Percentiles rank a stretch among this genome's conserved stretches.
These are phyloP conservation scores for Archocentrus centrarchus DNA, from an alignment of 2,113 vertebrate species.

Conservation along the genomic window DNA sequence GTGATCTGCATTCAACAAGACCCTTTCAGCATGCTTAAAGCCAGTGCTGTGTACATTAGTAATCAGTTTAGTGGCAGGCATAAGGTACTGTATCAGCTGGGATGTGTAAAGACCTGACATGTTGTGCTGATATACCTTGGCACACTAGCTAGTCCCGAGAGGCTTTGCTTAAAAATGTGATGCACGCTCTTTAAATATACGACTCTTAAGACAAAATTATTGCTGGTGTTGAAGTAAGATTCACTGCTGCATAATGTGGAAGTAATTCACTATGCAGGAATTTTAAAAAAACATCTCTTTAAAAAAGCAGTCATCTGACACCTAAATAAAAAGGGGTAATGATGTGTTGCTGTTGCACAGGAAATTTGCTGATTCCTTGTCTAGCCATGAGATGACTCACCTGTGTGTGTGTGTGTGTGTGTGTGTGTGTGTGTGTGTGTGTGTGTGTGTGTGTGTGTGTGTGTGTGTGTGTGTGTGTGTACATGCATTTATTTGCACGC, in stretches of 20 bases:
- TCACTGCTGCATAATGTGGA: slow-evolving; percentile 21
- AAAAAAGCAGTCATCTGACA: slow-evolving; percentile 33
- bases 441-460: not conserved
- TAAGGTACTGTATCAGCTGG: slow-evolving; percentile 53
- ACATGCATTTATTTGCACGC: not conserved
- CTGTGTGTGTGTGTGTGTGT: not conserved
- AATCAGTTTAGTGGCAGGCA: slow-evolving; percentile 52
- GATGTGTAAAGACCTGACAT: slow-evolving; percentile 46
- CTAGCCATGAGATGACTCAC: slow-evolving; percentile 29
- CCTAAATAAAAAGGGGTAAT: slow-evolving; percentile 37
- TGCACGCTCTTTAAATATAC: slow-evolving; percentile 32
- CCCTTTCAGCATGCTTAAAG: slow-evolving; percentile 21
- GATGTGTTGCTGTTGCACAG: slow-evolving; percentile 37
- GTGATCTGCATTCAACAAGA: slow-evolving; percentile 40
- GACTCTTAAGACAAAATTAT: slow-evolving; percentile 44
- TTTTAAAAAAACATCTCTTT: slow-evolving; percentile 37
- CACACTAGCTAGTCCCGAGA: slow-evolving; percentile 22
- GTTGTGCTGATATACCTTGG: slow-evolving; percentile 39
- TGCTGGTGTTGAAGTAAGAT: slow-evolving; percentile 11
- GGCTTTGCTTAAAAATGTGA: slow-evolving; percentile 32
- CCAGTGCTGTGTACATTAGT: slow-evolving; percentile 37
- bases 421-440: too few species aligned
- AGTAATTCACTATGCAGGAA: slow-evolving; percentile 27
- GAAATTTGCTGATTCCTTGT: slow-evolving; percentile 42
- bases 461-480: not conserved